phyloP scores from a whole-genome alignment of 1,140 invertebrate genomes.

The Thaumetopoea pityocampa region DNA sequence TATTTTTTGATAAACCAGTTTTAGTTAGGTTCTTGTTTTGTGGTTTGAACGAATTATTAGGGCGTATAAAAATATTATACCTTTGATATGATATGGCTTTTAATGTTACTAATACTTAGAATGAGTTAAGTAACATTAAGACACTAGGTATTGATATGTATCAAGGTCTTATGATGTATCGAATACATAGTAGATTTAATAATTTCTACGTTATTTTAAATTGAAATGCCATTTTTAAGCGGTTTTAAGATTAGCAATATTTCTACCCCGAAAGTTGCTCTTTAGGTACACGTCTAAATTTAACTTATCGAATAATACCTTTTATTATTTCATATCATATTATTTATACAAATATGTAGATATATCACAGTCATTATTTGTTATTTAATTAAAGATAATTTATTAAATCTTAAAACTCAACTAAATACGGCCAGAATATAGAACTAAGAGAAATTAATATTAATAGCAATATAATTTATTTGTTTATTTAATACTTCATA shows the following conservation, averaged over 20 bases:
- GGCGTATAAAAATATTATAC: too few species aligned
- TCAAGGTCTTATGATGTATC: slow-evolving; percentile 42
- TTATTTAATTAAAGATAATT: neutral
- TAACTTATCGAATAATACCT: slow-evolving; percentile 3
- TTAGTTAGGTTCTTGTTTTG: too few species aligned
- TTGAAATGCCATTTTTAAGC: slow-evolving; percentile 12
- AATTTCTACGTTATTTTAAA: slow-evolving; percentile 32
- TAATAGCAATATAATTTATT: too few species aligned
- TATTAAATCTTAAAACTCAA: slow-evolving; percentile 4
- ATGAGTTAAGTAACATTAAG: slow-evolving; percentile 37
- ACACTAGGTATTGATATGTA: slow-evolving; percentile 28
- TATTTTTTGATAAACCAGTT: too few species aligned
- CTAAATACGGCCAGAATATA: too few species aligned
- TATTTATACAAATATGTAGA: slow-evolving; percentile 7
- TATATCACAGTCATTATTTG: slow-evolving; percentile 6
- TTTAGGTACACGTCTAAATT: slow-evolving; percentile 12
- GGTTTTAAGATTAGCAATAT: slow-evolving; percentile 8
- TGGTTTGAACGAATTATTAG: too few species aligned
- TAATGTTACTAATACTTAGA: slow-evolving; percentile 27
- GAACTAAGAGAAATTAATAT: too few species aligned
- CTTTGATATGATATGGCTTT: slow-evolving; percentile 41
- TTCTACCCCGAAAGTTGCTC: slow-evolving; percentile 38
- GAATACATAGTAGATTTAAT: slow-evolving; percentile 36
- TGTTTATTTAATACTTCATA: too few species aligned
- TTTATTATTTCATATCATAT: slow-evolving; percentile 5